Base-by-base conservation (phyloP, 2,888 invertebrate genomes). In the Perizoma affinitatum region DNA sequence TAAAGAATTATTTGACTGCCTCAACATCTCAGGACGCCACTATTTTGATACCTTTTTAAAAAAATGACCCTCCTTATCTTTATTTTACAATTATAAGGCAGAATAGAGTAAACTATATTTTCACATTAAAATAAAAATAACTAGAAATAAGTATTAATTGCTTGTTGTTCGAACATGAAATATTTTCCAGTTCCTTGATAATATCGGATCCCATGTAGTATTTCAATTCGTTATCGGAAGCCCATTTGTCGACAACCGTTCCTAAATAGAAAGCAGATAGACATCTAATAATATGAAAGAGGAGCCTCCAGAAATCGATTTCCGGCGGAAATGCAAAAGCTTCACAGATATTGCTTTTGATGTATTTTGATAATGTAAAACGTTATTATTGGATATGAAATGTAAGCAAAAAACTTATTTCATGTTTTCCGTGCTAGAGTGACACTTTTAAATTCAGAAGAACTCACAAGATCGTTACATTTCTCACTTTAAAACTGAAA, bases 301-400 rank as follows among this genome's bases (percentile, higher is more conserved):
- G 75, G 76, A 75, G 75, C 73, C 73, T 66, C 5, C 66, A 67
- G 73, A 72, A 79, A 81, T 82, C 80, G 78, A 82, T 83, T 78
- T 82, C 82, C 78, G 67, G 41, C 66, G 78, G 80, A 80, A 80
- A 80, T 73, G 75, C 75, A 76, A 75, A 79, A 73, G 72, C 67
- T 76, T 68, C 61, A 69, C 66, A 72, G 75, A 76, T 80, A 79
- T 82, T 78, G 72, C 75, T 74, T 69, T 57, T 62, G 67, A 75
- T 71, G 58, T 69, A 68, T 68, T 68, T 66, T 59, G 58, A 65
- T 69, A 66, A 66, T 67, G 63, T 58, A 60, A 66, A 60, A 61
- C 55, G 55, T 67, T 63, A 63, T 54, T 58, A 54, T 47, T 44
- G 44, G 50, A 54, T 54, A 63, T 59, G 60, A 67, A 64, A 64